These are phyloP conservation scores for Elaeidobius kamerunicus DNA, from an alignment of 2,888 invertebrate genomes.

Conservation along the genomic window DNA sequence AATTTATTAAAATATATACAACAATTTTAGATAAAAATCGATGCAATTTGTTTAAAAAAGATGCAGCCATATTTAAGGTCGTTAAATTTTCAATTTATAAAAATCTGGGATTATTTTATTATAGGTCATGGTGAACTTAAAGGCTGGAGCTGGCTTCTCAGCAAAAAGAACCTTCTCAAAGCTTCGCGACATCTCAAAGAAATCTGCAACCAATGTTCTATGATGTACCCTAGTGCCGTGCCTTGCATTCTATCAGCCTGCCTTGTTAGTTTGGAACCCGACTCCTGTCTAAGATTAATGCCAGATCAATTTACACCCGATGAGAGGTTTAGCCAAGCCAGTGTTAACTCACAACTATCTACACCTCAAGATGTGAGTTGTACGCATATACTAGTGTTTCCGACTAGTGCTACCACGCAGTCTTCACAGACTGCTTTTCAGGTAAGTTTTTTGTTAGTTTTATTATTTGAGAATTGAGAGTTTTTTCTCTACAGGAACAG, in stretches of 20 bases:
- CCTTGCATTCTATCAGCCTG: slow-evolving; percentile 98
- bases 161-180: slow-evolving; percentile 83
- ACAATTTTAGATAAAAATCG: too few species aligned
- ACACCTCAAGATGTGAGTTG: slow-evolving; percentile 96
- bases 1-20: too few species aligned
- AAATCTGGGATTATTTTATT: slow-evolving; percentile 1
- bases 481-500: slow-evolving; percentile 49
- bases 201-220: slow-evolving; percentile 84
- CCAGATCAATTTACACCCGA: slow-evolving; percentile 95
- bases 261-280: slow-evolving; percentile 68
- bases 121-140: slow-evolving; percentile 98
- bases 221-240: slow-evolving; percentile 75
- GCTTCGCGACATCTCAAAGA: slow-evolving; percentile 87
- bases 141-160: slow-evolving; percentile 93
- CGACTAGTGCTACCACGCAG: slow-evolving; percentile 93
- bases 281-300: slow-evolving; percentile 79
- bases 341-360: slow-evolving; percentile 84
- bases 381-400: slow-evolving; percentile 98
- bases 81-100: too few species aligned
- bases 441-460: too few species aligned
- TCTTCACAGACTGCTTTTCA: slow-evolving; percentile 69
- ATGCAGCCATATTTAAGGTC: too few species aligned
- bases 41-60: too few species aligned
- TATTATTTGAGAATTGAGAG: not conserved
- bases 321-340: slow-evolving; percentile 78